Base-by-base conservation (phyloP, 2,797 vertebrate species). In the Channa striata region DNA sequence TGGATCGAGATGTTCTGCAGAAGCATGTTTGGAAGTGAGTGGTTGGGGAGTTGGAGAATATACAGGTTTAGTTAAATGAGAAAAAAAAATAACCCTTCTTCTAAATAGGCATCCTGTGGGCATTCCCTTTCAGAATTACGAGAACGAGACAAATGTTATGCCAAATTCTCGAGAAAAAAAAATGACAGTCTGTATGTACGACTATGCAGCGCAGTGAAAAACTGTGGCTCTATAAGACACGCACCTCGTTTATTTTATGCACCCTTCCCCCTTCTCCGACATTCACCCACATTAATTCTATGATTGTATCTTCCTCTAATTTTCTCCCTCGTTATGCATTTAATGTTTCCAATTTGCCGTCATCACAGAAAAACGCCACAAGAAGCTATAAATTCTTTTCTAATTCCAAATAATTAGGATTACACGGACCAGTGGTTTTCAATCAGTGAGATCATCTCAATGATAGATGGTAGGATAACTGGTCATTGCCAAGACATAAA, bases 401-500 rank as follows among this genome's bases (percentile, higher is more conserved):
- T 97, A 96, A 97, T 97, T 97, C 95, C 96, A 96, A 96, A 96
- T 97, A 96, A 97, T 97, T 96, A 96, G 94, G 95, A 97, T 97
- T 96, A 97, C 96, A 96, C 33, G 96, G 96, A 96, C 96, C 96
- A 95, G 95, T 96, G 96, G 94, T 97, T 97, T 97, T 97, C 96
- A 96, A 97, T 97, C 96, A 97, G 95, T 83, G 94, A 96, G 96
- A 97, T 97, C 96, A 97, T 97, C 95, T 95, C 93, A 90, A 90
- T 96, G 96, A 97, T 97, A 96, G 95, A 96, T 96, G 95, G 95
- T 92, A 91, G 95, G 95, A 96, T 97, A 96, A 97, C 96, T 96
- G 96, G 95, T 95, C 95, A 96, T 95, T 92, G 91, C 90, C 88
- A 82, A 95, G 95, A 96, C 95, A 96, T 97, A 96, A 96, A 97